phyloP scores from a whole-genome alignment of 2,113 vertebrate species.

The Antigone vipio region DNA sequence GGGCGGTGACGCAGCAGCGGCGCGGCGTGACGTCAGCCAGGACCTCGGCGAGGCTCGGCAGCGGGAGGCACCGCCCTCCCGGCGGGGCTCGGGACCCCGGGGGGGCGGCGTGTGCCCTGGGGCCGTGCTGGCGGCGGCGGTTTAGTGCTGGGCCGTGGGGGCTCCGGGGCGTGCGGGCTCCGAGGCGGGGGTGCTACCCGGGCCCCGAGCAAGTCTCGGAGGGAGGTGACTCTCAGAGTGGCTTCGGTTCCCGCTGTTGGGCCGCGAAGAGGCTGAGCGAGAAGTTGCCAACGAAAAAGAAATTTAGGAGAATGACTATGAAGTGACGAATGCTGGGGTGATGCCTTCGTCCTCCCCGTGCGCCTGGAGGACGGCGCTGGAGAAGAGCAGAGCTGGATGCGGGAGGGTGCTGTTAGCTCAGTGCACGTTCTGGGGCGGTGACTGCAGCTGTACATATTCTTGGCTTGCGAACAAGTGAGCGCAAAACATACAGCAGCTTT shows the following conservation, averaged over 20 bases:
- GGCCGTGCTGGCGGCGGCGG: neutral
- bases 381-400: neutral
- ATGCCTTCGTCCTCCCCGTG: fast-evolving
- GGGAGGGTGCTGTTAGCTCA: neutral
- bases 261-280: neutral
- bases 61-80: no score
- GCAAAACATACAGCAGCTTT: neutral
- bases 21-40: neutral
- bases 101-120: neutral
- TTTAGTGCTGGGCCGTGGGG: no score
- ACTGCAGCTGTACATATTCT: neutral
- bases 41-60: neutral
- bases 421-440: fast-evolving
- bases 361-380: no score
- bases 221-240: neutral
- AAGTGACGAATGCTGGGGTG: fast-evolving
- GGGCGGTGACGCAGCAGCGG: neutral
- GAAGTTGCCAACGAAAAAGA: fast-evolving
- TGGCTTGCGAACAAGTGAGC: no score
- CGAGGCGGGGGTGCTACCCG: no score
- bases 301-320: fast-evolving
- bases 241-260: neutral
- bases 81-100: neutral
- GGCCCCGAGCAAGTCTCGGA: no score
- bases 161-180: no score